Percentiles rank a stretch among this genome's conserved stretches.
Conservation (phyloP, 2,113 vertebrate species). For the Puntigrus tetrazona region DNA sequence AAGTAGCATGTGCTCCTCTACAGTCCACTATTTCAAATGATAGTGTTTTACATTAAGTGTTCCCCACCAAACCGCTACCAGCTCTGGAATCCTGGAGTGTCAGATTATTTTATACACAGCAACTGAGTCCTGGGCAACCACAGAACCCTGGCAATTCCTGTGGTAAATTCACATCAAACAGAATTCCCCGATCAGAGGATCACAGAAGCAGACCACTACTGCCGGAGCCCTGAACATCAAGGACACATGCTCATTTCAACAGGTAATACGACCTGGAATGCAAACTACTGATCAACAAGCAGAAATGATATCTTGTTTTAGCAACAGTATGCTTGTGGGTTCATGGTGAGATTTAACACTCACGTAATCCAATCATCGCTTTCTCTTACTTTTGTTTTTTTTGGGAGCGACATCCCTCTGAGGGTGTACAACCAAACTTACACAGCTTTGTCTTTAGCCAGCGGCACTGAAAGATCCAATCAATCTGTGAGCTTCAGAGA, state of each 20-base stretch:
- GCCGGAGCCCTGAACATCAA: conserved; percentile 28
- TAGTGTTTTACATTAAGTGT: not conserved
- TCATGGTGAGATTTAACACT: conserved; percentile 16
- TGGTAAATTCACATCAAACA: conserved; percentile 57
- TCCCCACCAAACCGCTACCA: conserved; percentile 26
- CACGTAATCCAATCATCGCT: conserved; percentile 4
- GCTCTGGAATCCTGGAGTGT: conserved; percentile 41
- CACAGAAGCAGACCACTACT: conserved; percentile 21
- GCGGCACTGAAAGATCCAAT: conserved; percentile 12
- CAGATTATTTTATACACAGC: conserved; percentile 60
- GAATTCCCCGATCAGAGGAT: conserved; percentile 50
- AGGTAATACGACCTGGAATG: conserved; percentile 7
- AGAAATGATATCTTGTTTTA: not conserved
- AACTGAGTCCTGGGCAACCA: conserved; percentile 51
- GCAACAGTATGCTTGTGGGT: not conserved
- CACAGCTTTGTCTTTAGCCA: not conserved
- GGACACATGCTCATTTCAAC: conserved; percentile 17
- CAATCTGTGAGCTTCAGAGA: not conserved
- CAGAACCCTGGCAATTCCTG: conserved; percentile 52
- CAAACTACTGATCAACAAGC: not conserved
- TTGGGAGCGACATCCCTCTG: not conserved
- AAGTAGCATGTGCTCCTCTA: conserved; percentile 1
- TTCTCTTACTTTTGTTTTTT: conserved; percentile 16
- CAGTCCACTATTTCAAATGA: not conserved
- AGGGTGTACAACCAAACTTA: not conserved